Evolutionary conservation across 2,797 vertebrate species (phyloP), one percentile per base, ranked within the genome.

Genomic region (Bucorvus abyssinicus): DNA sequence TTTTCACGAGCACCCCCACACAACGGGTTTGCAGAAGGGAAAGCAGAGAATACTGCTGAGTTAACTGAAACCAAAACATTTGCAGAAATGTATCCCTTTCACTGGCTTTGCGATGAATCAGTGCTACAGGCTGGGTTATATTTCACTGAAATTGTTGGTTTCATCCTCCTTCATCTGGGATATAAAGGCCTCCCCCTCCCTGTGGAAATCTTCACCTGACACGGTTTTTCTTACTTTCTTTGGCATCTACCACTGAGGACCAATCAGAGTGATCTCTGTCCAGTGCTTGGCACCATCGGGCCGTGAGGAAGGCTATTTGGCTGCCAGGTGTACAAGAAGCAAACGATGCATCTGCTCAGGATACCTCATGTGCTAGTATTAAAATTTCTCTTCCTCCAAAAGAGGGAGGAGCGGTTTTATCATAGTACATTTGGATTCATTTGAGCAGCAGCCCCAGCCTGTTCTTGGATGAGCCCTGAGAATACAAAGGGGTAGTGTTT

Each of bases 61-160:
- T 80, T 91, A 87, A 78, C 67, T 45, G 80, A 94, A 95, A 94
- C 67, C 67, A 89, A 90, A 89, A 82, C 49, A 64, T 60, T 63
- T 69, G 49, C 86, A 95, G 63, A 94, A 87, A 67, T 1, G 6
- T 44, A 87, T 86, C 60, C 16, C 69, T 80, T 91, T 94, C 83
- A 76, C 77, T 24, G 55, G 6, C n/a, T 78, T 61, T 57, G 30
- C 7, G 12, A 90, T 10, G 70, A 81, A 92, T 26, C 4, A 9
- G 32, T 30, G 52, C 77, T 63, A 30, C 23, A 76, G 65, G 38
- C 49, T 78, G 45, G 7, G 30, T 17, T 65, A 11, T 3, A 32
- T 38, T 81, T 76, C 59, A 82, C 77, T 61, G 34, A 69, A 86
- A 87, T 27, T 32, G 14, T 27, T 52, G 30, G 36, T 29, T 92